phyloP scores from a whole-genome alignment of 2,797 vertebrate species.

The Aldrovandia affinis region DNA sequence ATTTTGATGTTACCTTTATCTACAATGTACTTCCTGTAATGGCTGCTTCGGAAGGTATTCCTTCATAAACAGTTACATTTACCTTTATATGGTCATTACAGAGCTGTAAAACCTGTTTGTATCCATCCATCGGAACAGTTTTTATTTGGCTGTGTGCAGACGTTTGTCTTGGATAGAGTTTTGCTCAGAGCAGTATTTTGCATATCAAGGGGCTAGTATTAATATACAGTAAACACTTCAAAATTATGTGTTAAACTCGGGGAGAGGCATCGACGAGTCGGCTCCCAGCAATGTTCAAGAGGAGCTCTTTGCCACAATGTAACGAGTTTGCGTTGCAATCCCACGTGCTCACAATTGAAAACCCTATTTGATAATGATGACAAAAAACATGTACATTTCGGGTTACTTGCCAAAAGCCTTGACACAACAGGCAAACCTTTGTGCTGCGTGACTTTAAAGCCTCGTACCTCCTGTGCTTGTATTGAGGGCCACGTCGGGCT shows the following conservation, averaged over 20 bases:
- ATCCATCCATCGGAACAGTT: background rate
- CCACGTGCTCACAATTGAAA: no score
- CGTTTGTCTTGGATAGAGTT: background rate
- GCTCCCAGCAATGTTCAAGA: background rate
- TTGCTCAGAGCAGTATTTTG: background rate
- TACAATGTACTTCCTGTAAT: background rate
- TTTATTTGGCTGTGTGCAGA: background rate
- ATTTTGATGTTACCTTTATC: background rate
- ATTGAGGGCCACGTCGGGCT: background rate
- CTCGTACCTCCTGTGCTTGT: background rate
- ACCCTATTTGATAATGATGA: no score
- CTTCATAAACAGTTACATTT: slow-evolving; percentile 9
- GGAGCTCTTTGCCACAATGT: slow-evolving; percentile 20
- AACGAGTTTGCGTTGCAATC: no score
- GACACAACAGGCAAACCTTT: background rate
- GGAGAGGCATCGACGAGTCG: background rate
- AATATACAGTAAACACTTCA: slow-evolving; percentile 18
- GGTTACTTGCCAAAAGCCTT: no score
- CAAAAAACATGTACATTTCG: no score
- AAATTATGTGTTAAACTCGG: slow-evolving; percentile 15
- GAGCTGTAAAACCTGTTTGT: slow-evolving; percentile 14
- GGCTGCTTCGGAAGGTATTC: background rate
- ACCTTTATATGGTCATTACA: slow-evolving; percentile 10
- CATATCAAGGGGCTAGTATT: background rate
- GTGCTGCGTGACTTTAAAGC: background rate